Evolutionary conservation across 2,888 invertebrate species (phyloP).

Genomic region (Blera fallax): DNA sequence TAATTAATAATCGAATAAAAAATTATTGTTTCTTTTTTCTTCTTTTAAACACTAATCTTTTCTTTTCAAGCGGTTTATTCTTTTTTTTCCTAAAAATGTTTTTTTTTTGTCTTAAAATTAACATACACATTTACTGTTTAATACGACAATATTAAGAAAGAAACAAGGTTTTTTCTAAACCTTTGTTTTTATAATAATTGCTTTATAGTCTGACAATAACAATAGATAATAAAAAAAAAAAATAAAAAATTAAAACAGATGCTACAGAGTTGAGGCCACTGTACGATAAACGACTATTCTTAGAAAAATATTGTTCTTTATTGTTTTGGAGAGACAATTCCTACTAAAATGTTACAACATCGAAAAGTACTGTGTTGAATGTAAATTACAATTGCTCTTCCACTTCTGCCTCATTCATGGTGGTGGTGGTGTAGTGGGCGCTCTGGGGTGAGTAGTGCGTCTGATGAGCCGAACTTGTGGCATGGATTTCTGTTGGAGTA

Average conservation of each 20-base stretch:
- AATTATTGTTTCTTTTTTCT: slow-evolving; percentile 42
- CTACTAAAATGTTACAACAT: slow-evolving; percentile 8
- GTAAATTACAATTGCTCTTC: slow-evolving; percentile 56
- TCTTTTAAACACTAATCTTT: slow-evolving; percentile 39
- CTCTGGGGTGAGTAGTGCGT: slow-evolving; percentile 53
- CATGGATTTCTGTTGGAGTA: slow-evolving; percentile 63
- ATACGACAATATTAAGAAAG: slow-evolving; percentile 24
- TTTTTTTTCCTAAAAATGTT: too few relatives aligned
- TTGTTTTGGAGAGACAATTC: slow-evolving; percentile 17
- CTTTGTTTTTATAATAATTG: background rate
- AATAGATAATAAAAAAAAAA: slow-evolving; percentile 23
- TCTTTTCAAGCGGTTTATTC: slow-evolving; percentile 27
- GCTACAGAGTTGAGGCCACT: background rate
- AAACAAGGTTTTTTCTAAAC: background rate
- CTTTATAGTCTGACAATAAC: slow-evolving; percentile 6
- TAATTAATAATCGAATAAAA: slow-evolving; percentile 45
- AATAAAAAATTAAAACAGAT: background rate
- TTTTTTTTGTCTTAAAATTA: slow-evolving; percentile 22
- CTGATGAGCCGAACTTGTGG: slow-evolving; percentile 66
- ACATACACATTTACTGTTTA: slow-evolving; percentile 14
- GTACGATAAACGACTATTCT: background rate
- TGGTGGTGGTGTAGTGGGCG: slow-evolving; percentile 59
- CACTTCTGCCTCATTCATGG: slow-evolving; percentile 37
- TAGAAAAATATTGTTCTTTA: background rate
- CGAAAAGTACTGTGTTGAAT: background rate